Percentiles rank a stretch among this genome's conserved stretches.
Evolutionary conservation across 92 coral and sea anemone genomes (phyloP).

Genomic region (Diadumene lineata): DNA sequence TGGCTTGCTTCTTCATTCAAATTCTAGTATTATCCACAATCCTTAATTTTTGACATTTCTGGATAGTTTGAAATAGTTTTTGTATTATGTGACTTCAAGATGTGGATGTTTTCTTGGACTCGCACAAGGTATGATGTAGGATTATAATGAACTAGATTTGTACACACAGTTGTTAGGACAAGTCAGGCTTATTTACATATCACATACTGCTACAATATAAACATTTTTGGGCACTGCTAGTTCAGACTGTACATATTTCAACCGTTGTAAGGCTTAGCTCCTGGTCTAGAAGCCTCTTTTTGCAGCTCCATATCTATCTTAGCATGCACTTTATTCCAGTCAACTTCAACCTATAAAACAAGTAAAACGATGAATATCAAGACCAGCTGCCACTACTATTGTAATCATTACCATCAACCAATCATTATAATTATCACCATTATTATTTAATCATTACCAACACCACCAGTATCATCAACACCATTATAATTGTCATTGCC

Average conservation of each 20-base stretch:
- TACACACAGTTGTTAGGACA: no score
- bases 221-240: no score
- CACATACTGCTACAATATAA: no score
- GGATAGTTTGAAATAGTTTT: no score
- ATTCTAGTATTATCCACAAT: no score
- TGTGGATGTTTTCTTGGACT: no score
- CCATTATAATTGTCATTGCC: not conserved
- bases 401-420: not conserved
- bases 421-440: not conserved
- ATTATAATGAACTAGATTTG: no score
- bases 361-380: not conserved
- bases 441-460: not conserved
- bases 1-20: no score
- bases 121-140: no score
- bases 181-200: no score
- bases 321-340: constrained; percentile 96
- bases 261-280: constrained; percentile 93
- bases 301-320: constrained; percentile 92
- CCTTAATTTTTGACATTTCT: no score
- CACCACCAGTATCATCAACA: not conserved
- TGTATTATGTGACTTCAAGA: no score
- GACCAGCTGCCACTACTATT: not conserved
- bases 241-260: constrained; percentile 9
- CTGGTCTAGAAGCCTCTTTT: constrained; percentile 93
- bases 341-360: constrained; percentile 75